Percentiles rank a stretch among this genome's conserved stretches.
Conservation (phyloP, 2,113 vertebrate genomes). For the Gymnobelideus leadbeateri region DNA sequence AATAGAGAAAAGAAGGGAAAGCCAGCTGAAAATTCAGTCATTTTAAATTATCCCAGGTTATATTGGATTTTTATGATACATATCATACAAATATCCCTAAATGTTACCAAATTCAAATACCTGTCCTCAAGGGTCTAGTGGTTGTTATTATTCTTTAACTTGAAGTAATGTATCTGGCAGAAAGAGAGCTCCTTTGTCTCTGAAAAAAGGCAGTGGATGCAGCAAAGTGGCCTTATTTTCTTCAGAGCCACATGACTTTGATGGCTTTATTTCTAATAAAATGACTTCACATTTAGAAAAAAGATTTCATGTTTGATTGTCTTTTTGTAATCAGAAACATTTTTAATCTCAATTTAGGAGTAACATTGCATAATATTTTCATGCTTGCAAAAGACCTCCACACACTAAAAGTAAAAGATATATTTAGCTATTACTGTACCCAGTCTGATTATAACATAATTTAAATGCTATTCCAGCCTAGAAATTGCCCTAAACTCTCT, state of each 20-base stretch:
- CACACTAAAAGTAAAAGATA: conserved; percentile 54
- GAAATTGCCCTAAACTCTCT: conserved; percentile 71
- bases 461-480: conserved; percentile 68
- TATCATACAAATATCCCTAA: no score
- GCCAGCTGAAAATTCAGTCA: background rate
- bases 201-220: background rate
- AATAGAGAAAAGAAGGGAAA: background rate
- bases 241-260: background rate
- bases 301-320: background rate
- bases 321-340: background rate
- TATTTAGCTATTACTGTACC: conserved; percentile 63
- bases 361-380: conserved; percentile 67
- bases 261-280: background rate
- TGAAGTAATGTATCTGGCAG: background rate
- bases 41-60: background rate
- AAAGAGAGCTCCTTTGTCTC: background rate
- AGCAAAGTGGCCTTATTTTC: background rate
- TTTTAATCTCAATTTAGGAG: conserved; percentile 35
- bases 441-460: conserved; percentile 14
- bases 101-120: background rate
- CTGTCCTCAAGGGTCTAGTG: background rate
- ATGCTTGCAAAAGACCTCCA: conserved; percentile 68
- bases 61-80: background rate
- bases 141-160: background rate
- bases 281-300: background rate